Evolutionary conservation across 2,113 vertebrate species (phyloP).

Genomic region (Cryptomyrus ogoouensis): DNA sequence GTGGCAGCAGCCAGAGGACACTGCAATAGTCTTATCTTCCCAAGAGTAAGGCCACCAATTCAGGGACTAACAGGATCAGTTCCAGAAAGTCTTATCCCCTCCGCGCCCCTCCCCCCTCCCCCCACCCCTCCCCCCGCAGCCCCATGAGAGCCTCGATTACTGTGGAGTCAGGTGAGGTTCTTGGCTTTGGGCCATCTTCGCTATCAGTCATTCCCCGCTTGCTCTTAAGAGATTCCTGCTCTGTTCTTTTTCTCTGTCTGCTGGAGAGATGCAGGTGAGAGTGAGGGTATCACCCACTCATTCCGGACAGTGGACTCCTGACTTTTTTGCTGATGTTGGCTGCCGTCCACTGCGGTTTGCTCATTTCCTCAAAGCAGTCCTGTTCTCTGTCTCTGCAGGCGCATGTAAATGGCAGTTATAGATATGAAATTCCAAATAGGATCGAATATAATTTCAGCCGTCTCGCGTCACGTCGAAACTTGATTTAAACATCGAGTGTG

Average conservation of each 20-base stretch:
- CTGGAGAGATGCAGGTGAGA: background rate
- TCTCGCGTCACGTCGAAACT: background rate
- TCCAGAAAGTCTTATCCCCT: background rate
- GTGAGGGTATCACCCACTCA: background rate
- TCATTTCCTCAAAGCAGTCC: background rate
- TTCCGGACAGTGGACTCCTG: no score
- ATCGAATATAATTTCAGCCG: background rate
- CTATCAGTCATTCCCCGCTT: background rate
- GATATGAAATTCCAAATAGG: background rate
- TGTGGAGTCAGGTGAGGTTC: background rate
- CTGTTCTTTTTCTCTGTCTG: background rate
- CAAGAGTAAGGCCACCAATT: constrained; percentile 52
- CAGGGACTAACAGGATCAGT: constrained; percentile 50
- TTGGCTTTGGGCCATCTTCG: background rate
- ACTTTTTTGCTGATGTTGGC: background rate
- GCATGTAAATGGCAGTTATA: background rate
- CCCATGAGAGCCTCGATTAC: background rate
- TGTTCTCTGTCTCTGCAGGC: background rate
- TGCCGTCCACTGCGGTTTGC: background rate
- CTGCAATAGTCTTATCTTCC: constrained; percentile 49
- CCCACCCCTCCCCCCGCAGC: background rate
- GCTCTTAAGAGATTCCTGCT: background rate
- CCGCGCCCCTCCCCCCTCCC: background rate
- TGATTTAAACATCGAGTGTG: background rate
- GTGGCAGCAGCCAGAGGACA: constrained; percentile 33